Evolutionary conservation across 2,113 vertebrate genomes (phyloP), one percentile per base, ranked within the genome.

Genomic region (Chrysemys picta): DNA sequence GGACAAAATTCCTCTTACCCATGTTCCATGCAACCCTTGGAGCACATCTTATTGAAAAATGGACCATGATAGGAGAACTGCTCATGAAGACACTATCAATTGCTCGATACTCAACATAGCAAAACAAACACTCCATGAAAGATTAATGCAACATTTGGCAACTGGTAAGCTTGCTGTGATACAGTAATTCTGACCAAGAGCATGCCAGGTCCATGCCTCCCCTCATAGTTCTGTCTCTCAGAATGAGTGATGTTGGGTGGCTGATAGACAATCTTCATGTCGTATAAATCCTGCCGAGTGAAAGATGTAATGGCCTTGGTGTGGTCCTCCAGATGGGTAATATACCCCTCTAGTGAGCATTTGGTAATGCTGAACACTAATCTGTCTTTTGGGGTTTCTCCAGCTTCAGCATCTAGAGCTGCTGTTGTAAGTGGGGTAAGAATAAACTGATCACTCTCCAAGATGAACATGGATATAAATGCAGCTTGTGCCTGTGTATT

Each of bases 191-290:
- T 85, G 90, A 29, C 54, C 93, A 93, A 91, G 91, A 96, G 93
- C 89, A 94, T 78, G 49, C 45, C n/a, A 91, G 91, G 88, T 93
- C 91, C 90, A 45, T 92, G 38, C 59, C 80, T 65, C 79, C 98
- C 99, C 98, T 99, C 98, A 85, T 96, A 98, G 97, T 98, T 98
- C 87, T 98, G 98, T 93, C 98, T 98, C 13, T 84, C 95, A 13
- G 92, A 79, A 72, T 94, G 95, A 97, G 98, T 98, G 96, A 91
- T 93, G 35, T 98, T 97, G 2, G 98, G 98, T 21, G 98, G 98
- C 98, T 99, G 99, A 97, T 98, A 99, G 65, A 98, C 98, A 72
- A 98, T 95, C 94, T 98, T 98, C 98, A 98, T 98, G 53, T 98
- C 97, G 45, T 98, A 95, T n/a, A 99, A 97, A 96, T 98, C 98